Conservation (phyloP, 2,113 vertebrate genomes). For the Crotophaga sulcirostris region DNA sequence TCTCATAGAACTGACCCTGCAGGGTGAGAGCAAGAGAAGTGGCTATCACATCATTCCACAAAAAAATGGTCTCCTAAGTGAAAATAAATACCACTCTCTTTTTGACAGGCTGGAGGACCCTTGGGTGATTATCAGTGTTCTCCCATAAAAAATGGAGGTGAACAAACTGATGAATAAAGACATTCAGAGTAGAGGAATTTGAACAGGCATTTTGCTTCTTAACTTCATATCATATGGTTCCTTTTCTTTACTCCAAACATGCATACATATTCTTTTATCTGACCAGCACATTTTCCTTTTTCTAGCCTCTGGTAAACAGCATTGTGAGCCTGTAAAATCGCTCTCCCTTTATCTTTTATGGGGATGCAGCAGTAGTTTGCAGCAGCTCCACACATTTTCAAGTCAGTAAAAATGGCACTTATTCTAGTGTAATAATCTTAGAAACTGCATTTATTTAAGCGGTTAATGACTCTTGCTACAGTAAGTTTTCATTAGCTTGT, state of each 20-base stretch:
- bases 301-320: neutral
- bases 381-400: neutral
- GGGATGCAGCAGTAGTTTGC: neutral
- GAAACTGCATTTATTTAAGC: constrained; percentile 37
- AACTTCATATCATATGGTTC: neutral
- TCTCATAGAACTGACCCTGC: neutral
- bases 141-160: neutral
- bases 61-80: neutral
- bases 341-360: constrained; percentile 1
- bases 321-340: neutral
- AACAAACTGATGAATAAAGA: neutral
- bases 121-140: neutral
- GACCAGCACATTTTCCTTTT: neutral
- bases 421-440: constrained; percentile 31
- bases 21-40: neutral
- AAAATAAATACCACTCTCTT: neutral
- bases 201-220: neutral
- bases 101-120: neutral
- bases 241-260: neutral
- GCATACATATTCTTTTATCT: neutral
- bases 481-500: constrained; percentile 42
- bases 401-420: constrained; percentile 8
- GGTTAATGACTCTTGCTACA: constrained; percentile 18
- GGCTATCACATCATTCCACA: neutral
- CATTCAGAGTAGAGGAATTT: neutral